phyloP scores from a whole-genome alignment of 2,888 invertebrate species.

The Teleiodes luculella region DNA sequence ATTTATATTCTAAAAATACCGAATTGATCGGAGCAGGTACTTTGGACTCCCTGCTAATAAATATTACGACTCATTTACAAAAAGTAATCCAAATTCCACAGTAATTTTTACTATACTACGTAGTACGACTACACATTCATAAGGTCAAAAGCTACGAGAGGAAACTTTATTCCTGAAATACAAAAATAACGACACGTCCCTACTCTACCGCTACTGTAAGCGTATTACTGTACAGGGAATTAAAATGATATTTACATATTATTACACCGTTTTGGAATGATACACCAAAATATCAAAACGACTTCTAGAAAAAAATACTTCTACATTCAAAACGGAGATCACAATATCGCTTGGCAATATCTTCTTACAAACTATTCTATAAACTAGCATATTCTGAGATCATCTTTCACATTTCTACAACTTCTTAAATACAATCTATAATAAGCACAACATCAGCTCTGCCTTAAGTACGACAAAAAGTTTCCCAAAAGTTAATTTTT shows the following conservation, averaged over 20 bases:
- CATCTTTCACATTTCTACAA: constrained; percentile 24
- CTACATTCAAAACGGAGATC: constrained; percentile 48
- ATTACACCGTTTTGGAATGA: too few species aligned
- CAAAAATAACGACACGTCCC: constrained; percentile 42
- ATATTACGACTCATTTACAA: constrained; percentile 6
- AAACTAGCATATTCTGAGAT: constrained; percentile 47
- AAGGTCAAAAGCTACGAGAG: constrained; percentile 8
- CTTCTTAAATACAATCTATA: constrained; percentile 13
- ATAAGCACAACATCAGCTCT: constrained; percentile 22
- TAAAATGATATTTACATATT: too few species aligned
- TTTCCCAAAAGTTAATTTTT: background rate
- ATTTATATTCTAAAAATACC: constrained; percentile 10
- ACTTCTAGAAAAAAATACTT: background rate
- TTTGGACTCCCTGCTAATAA: constrained; percentile 38
- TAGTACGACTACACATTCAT: constrained; percentile 6
- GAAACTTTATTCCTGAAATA: constrained; percentile 9
- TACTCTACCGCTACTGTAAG: constrained; percentile 35
- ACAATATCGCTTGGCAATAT: constrained; percentile 76
- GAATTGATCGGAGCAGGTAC: constrained; percentile 41
- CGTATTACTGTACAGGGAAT: constrained; percentile 28
- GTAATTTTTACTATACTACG: background rate
- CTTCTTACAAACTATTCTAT: constrained; percentile 32
- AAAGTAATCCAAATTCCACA: background rate
- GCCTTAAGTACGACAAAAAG: background rate
- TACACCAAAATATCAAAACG: too few species aligned